Evolutionary conservation across 2,113 vertebrate species (phyloP).

Genomic region (Tupaia chinensis): DNA sequence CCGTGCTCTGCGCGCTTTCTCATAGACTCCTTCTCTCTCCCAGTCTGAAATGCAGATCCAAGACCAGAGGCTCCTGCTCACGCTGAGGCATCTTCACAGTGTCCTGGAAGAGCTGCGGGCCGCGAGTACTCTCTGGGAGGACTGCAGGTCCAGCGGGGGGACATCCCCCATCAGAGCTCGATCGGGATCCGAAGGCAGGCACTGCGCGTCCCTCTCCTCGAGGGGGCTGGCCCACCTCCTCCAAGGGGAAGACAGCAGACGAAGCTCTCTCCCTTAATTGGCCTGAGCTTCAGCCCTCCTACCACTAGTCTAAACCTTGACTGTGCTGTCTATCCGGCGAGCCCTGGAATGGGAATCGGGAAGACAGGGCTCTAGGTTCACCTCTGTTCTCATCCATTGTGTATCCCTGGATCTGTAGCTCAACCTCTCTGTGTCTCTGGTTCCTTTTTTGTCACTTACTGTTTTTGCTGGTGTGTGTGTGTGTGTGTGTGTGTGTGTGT

Average conservation of each 20-base stretch:
- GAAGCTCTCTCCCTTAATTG: conserved; percentile 89
- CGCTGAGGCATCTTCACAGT: conserved; percentile 89
- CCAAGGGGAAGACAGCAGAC: conserved; percentile 77
- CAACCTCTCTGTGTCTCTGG: neutral
- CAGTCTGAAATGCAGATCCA: conserved; percentile 93
- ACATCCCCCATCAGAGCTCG: conserved; percentile 77
- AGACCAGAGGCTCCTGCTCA: conserved; percentile 91
- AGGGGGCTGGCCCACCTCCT: neutral
- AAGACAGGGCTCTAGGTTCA: neutral
- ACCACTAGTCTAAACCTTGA: neutral
- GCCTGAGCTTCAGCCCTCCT: neutral
- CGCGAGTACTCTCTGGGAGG: conserved; percentile 55
- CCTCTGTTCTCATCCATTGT: neutral
- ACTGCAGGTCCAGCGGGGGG: conserved; percentile 69
- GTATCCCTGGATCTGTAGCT: neutral
- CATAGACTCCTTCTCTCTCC: neutral
- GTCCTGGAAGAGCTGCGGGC: conserved; percentile 90
- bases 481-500: neutral
- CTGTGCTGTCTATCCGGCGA: neutral
- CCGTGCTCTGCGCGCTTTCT: neutral
- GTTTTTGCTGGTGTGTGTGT: neutral
- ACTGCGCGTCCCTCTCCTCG: neutral
- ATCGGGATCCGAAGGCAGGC: conserved; percentile 84
- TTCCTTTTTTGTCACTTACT: conserved; percentile 4
- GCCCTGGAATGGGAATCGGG: neutral